phyloP scores from a whole-genome alignment of 2,888 invertebrate genomes.

The Lymantria monacha region DNA sequence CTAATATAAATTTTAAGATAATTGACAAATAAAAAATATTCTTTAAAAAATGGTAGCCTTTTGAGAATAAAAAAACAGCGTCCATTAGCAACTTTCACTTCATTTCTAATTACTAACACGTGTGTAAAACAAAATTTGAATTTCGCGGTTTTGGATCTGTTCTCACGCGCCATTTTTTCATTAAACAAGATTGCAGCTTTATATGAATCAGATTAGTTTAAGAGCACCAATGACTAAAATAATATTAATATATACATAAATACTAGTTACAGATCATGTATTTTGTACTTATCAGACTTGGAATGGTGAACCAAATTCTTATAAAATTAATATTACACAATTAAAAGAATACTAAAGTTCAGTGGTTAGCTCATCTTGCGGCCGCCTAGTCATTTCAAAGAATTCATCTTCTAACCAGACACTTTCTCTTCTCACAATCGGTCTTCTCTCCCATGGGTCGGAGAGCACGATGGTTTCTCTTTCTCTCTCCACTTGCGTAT shows the following conservation, averaged over 20 bases:
- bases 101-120: too few relatives aligned
- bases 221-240: slow-evolving; percentile 33
- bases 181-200: too few relatives aligned
- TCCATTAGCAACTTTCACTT: too few relatives aligned
- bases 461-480: slow-evolving; percentile 69
- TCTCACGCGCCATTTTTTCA: too few relatives aligned
- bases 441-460: slow-evolving; percentile 76
- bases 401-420: slow-evolving; percentile 91
- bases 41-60: too few relatives aligned
- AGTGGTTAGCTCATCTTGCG: slow-evolving; percentile 94
- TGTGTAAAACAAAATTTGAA: too few relatives aligned
- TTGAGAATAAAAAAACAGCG: too few relatives aligned
- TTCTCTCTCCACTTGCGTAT: slow-evolving; percentile 71
- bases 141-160: too few relatives aligned
- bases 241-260: slow-evolving; percentile 19
- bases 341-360: slow-evolving; percentile 83
- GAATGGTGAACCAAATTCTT: slow-evolving; percentile 34
- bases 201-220: slow-evolving; percentile 2
- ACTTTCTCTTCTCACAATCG: slow-evolving; percentile 77
- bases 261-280: slow-evolving; percentile 25
- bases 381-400: slow-evolving; percentile 91
- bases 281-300: slow-evolving; percentile 58
- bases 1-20: too few relatives aligned
- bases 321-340: slow-evolving; percentile 9
- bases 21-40: too few relatives aligned